These are phyloP conservation scores for Caenorhabditis briggsae DNA, from an alignment of 1,140 invertebrate species.

Conservation along the genomic window DNA sequence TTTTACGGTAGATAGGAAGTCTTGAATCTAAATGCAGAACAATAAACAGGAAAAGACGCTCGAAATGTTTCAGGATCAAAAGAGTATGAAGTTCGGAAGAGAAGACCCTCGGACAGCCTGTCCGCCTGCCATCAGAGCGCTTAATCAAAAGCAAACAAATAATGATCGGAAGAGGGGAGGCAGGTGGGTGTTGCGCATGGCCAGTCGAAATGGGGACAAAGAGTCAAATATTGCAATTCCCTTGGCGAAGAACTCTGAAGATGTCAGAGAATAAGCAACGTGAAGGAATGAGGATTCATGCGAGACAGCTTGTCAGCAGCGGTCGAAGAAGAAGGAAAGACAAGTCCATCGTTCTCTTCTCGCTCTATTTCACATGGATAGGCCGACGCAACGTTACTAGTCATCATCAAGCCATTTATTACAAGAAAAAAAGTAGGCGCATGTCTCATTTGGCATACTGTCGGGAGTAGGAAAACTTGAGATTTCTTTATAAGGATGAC, in stretches of 20 bases:
- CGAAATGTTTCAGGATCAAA: slow-evolving; percentile 34
- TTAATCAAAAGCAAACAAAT: slow-evolving; percentile 53
- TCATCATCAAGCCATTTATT: slow-evolving; percentile 40
- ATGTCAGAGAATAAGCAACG: background rate
- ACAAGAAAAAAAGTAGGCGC: background rate
- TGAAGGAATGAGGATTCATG: slow-evolving; percentile 39
- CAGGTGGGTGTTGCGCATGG: slow-evolving; percentile 19
- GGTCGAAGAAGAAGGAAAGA: background rate
- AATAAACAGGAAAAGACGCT: background rate
- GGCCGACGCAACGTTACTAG: background rate
- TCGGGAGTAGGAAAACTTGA: slow-evolving; percentile 6
- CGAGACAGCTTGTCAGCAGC: slow-evolving; percentile 27
- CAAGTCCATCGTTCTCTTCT: slow-evolving; percentile 54
- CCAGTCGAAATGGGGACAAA: background rate
- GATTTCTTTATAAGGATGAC: background rate
- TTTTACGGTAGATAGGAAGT: too few species aligned
- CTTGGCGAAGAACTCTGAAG: background rate
- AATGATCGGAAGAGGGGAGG: background rate
- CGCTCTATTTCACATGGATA: slow-evolving; percentile 51
- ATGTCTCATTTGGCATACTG: slow-evolving; percentile 25
- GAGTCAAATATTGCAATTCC: background rate
- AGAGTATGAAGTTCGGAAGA: slow-evolving; percentile 35
- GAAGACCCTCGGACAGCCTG: background rate
- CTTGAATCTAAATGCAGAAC: too few species aligned
- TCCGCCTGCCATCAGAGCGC: slow-evolving; percentile 13